A percentile compares a stretch with the other conserved stretches of the same genome.
These are phyloP conservation scores for Notocelia uddmanniana DNA, from an alignment of 2,888 invertebrate genomes.

Conservation along the genomic window DNA sequence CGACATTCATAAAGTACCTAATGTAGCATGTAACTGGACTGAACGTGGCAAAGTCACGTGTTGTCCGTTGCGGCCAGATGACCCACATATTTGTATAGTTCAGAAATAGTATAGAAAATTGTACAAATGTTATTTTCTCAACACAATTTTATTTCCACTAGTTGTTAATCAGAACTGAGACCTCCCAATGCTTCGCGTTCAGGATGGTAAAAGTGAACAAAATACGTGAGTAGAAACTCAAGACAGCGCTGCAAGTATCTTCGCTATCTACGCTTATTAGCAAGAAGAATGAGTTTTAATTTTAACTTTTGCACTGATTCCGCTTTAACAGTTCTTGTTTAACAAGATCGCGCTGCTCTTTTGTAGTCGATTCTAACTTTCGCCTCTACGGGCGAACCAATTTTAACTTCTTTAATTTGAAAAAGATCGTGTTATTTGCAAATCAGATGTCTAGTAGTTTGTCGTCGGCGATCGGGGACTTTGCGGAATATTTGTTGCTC, in stretches of 20 bases:
- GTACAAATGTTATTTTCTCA: neutral
- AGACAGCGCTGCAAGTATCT: constrained; percentile 34
- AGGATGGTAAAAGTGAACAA: constrained; percentile 9
- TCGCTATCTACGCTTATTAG: constrained; percentile 55
- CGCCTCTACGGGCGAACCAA: constrained; percentile 59
- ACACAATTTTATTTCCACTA: neutral
- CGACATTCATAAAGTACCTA: too few relatives aligned
- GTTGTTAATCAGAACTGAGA: constrained; percentile 14
- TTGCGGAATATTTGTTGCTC: constrained; percentile 4
- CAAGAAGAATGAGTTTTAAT: constrained; percentile 71
- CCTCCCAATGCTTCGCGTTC: neutral
- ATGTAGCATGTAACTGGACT: too few relatives aligned
- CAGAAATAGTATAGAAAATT: too few relatives aligned
- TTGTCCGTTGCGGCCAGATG: too few relatives aligned
- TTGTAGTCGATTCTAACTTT: constrained; percentile 63
- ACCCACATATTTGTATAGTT: too few relatives aligned
- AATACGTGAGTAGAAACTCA: constrained; percentile 21
- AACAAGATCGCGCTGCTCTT: constrained; percentile 72
- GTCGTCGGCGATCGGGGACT: neutral
- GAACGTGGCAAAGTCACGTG: too few relatives aligned
- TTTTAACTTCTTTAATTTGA: constrained; percentile 71
- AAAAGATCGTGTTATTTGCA: constrained; percentile 60
- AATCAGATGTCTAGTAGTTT: constrained; percentile 48
- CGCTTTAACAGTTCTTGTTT: constrained; percentile 70
- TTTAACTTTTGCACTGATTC: constrained; percentile 73